These are phyloP conservation scores for Planococcus citri DNA, from an alignment of 1,140 invertebrate genomes.

Conservation along the genomic window DNA sequence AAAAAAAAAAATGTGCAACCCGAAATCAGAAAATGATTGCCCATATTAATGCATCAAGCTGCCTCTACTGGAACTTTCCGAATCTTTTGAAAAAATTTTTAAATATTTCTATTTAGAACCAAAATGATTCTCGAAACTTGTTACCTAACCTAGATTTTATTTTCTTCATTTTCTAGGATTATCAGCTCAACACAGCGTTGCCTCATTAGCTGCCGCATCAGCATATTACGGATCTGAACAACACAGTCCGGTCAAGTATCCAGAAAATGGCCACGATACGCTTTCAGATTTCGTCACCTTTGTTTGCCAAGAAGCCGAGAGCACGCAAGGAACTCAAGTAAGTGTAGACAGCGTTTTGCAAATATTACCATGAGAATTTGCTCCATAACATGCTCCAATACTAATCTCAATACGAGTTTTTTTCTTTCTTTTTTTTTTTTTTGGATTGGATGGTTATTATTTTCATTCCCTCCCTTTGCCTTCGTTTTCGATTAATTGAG, in stretches of 20 bases:
- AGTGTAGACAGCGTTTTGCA: constrained; percentile 11
- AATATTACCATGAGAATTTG: neutral
- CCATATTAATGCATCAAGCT: too few species aligned
- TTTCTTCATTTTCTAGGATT: constrained; percentile 36
- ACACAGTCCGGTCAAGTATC: constrained; percentile 56
- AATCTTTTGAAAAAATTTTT: too few species aligned
- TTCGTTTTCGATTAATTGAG: too few species aligned
- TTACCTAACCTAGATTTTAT: too few species aligned
- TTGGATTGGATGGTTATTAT: too few species aligned
- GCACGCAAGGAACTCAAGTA: constrained; percentile 66
- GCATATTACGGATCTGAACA: constrained; percentile 36
- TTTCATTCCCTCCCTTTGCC: too few species aligned
- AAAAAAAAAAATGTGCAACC: too few species aligned
- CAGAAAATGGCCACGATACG: constrained; percentile 73
- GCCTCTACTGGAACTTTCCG: too few species aligned
- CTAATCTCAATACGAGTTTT: neutral
- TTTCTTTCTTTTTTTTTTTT: too few species aligned
- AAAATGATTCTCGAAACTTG: too few species aligned
- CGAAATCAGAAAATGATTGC: too few species aligned
- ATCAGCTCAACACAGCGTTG: constrained; percentile 46
- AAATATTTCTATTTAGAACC: too few species aligned
- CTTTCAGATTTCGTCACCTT: constrained; percentile 92
- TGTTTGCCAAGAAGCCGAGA: constrained; percentile 85
- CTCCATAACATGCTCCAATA: constrained; percentile 9
- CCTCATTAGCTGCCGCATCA: constrained; percentile 47